phyloP scores from a whole-genome alignment of 2,888 invertebrate species.

The Epiblema foenella region DNA sequence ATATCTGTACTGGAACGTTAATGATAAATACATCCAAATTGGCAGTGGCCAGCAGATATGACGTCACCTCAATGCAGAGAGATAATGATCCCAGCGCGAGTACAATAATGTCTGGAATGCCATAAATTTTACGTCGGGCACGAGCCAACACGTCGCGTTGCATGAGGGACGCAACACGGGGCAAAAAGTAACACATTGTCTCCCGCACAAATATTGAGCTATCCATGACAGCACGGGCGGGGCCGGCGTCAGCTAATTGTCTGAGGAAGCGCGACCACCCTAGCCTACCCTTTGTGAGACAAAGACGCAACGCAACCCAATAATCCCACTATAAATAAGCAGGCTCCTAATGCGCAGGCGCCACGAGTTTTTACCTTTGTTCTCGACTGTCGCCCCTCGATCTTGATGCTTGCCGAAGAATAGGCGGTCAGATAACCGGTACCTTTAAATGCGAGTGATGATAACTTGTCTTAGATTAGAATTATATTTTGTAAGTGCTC shows the following conservation, averaged over 20 bases:
- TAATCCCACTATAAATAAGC: slow-evolving; percentile 76
- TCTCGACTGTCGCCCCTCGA: slow-evolving; percentile 50
- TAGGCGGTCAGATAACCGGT: slow-evolving; percentile 14
- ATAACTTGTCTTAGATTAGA: neutral
- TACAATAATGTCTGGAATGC: slow-evolving; percentile 46
- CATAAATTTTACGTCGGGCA: slow-evolving; percentile 50
- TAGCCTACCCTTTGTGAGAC: slow-evolving; percentile 46
- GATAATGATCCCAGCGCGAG: slow-evolving; percentile 4
- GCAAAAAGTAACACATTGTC: slow-evolving; percentile 52
- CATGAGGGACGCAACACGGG: slow-evolving; percentile 47
- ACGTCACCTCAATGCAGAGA: slow-evolving; percentile 6
- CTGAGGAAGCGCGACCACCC: slow-evolving; percentile 52
- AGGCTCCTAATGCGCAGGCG: slow-evolving; percentile 75
- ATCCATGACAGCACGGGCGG: slow-evolving; percentile 51
- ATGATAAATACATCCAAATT: neutral
- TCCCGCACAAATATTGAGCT: slow-evolving; percentile 54
- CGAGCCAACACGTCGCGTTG: slow-evolving; percentile 53
- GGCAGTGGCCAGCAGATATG: neutral
- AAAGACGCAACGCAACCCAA: slow-evolving; percentile 56
- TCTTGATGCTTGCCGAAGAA: slow-evolving; percentile 59
- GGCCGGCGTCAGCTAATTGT: slow-evolving; percentile 64
- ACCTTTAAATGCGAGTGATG: neutral
- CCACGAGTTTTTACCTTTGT: slow-evolving; percentile 66
- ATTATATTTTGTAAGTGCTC: slow-evolving; percentile 1
- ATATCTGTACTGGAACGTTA: neutral